Conservation (phyloP, 2,888 invertebrate species). For the Malthinus seriepunctatus region DNA sequence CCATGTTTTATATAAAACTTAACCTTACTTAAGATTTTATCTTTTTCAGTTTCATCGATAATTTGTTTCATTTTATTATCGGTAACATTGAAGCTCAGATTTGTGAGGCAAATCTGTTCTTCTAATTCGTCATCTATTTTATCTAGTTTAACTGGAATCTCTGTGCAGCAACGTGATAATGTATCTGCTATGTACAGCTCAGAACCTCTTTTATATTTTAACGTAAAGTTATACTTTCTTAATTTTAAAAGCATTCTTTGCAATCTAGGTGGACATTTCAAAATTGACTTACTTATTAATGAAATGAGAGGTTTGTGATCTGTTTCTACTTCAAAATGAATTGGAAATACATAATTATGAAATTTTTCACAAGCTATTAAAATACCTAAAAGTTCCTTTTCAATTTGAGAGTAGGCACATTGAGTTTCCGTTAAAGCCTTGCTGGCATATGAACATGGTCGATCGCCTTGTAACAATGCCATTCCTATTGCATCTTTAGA, state of each 20-base stretch:
- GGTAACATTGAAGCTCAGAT: too few species aligned
- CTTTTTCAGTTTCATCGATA: background rate
- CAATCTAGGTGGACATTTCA: conserved; percentile 18
- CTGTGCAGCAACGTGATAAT: conserved; percentile 11
- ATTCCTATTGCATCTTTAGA: conserved; percentile 31
- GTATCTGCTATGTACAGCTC: conserved; percentile 27
- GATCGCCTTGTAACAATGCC: conserved; percentile 23
- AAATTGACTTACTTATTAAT: conserved; percentile 17
- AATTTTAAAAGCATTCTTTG: conserved; percentile 24
- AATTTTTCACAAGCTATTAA: conserved; percentile 36
- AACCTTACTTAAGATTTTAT: background rate
- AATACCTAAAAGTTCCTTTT: conserved; percentile 39
- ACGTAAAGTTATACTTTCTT: conserved; percentile 19
- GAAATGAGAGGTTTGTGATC: conserved; percentile 33
- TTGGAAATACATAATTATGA: conserved; percentile 26
- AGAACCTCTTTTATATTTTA: conserved; percentile 22
- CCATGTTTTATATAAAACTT: background rate
- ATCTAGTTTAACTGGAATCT: too few species aligned
- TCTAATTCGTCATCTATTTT: too few species aligned
- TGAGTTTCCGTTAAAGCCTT: conserved; percentile 34
- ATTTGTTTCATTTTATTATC: too few species aligned
- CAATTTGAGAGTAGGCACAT: conserved; percentile 36
- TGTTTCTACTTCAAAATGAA: conserved; percentile 20
- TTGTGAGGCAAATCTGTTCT: too few species aligned
- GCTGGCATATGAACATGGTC: conserved; percentile 35